These are phyloP conservation scores for Bubo bubo DNA, from an alignment of 2,113 vertebrate species.

Conservation along the genomic window DNA sequence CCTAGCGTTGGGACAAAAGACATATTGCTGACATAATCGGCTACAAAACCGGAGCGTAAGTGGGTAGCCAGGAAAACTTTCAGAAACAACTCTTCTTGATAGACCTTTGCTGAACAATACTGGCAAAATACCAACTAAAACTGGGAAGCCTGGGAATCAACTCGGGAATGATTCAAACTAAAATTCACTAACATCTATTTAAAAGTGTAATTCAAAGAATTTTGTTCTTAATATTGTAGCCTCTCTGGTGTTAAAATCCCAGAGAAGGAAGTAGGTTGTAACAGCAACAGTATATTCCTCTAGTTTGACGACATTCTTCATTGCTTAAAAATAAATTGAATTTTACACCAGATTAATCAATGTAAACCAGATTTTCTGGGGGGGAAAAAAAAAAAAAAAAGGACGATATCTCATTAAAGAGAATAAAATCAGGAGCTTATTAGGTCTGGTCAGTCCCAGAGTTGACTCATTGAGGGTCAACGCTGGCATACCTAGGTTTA, in stretches of 20 bases:
- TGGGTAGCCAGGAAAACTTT: not conserved
- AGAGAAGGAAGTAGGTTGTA: not conserved
- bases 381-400: too few species aligned
- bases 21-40: not conserved
- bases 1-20: not conserved
- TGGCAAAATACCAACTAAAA: not conserved
- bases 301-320: not conserved
- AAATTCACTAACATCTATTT: not conserved
- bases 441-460: not conserved
- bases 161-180: not conserved
- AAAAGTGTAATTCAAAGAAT: not conserved
- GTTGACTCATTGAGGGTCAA: not conserved
- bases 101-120: not conserved
- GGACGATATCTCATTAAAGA: not conserved
- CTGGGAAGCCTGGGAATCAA: not conserved
- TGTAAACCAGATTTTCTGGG: not conserved
- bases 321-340: not conserved
- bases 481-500: not conserved
- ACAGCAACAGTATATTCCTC: accelerated
- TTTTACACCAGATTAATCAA: not conserved
- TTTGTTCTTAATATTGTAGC: not conserved
- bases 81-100: not conserved
- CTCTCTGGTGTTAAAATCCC: not conserved
- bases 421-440: not conserved
- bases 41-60: not conserved